phyloP scores from a whole-genome alignment of 1,140 invertebrate species.

The Neotoxoptera formosana region DNA sequence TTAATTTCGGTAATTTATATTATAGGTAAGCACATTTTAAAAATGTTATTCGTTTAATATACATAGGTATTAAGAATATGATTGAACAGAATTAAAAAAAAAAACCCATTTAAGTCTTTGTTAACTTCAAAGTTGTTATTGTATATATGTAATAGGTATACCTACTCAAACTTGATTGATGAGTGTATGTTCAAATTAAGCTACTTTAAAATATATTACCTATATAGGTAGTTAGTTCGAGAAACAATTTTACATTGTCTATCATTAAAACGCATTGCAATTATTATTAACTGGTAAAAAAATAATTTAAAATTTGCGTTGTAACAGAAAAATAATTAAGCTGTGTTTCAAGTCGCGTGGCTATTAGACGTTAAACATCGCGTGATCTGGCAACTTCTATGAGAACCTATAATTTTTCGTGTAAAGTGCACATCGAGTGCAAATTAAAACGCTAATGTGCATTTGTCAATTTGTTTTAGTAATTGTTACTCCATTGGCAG shows the following conservation, averaged over 20 bases:
- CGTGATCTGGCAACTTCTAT: neutral
- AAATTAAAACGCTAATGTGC: neutral
- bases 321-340: neutral
- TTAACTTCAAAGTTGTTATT: neutral
- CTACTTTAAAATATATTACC: neutral
- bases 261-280: neutral
- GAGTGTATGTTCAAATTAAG: neutral
- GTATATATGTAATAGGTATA: neutral
- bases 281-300: neutral
- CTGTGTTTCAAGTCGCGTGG: neutral
- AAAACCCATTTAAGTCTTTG: neutral
- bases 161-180: neutral
- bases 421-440: neutral
- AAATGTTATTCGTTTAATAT: neutral
- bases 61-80: neutral
- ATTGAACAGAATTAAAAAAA: neutral
- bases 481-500: neutral
- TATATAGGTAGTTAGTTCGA: neutral
- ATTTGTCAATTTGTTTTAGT: neutral
- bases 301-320: conserved; percentile 7
- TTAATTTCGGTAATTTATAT: neutral
- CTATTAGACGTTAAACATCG: conserved; percentile 27
- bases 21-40: neutral
- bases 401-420: conserved; percentile 10
- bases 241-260: neutral